phyloP scores from a whole-genome alignment of 2,888 invertebrate species.

The Nomada ruficornis region DNA sequence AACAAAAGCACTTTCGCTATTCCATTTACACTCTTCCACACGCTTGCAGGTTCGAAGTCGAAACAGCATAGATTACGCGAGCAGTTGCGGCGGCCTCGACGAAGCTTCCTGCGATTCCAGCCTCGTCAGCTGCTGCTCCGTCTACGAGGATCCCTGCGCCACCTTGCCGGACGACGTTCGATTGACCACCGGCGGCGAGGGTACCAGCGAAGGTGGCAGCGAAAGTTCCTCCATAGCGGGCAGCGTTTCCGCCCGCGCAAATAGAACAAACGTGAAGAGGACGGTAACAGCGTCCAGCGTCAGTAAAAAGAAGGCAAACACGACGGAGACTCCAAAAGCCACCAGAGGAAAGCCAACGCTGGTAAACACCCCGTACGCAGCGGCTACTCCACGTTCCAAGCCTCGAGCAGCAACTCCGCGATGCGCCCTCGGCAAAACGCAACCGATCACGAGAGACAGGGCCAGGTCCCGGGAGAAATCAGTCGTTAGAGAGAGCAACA shows the following conservation, averaged over 20 bases:
- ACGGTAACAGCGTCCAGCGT: slow-evolving; percentile 73
- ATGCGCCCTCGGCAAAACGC: slow-evolving; percentile 83
- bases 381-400: slow-evolving; percentile 85
- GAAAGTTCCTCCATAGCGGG: slow-evolving; percentile 91
- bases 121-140: slow-evolving; percentile 91
- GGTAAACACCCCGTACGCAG: slow-evolving; percentile 41
- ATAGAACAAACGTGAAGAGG: slow-evolving; percentile 64
- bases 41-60: slow-evolving; percentile 85
- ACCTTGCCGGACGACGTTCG: slow-evolving; percentile 82
- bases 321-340: slow-evolving; percentile 85
- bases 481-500: slow-evolving; percentile 84
- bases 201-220: slow-evolving; percentile 90
- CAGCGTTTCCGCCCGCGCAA: slow-evolving; percentile 77
- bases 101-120: slow-evolving; percentile 91
- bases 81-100: slow-evolving; percentile 87
- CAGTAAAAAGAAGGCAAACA: slow-evolving; percentile 86
- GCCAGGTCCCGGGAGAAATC: slow-evolving; percentile 87
- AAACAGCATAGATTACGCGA: slow-evolving; percentile 88
- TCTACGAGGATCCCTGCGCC: slow-evolving; percentile 87
- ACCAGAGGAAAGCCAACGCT: slow-evolving; percentile 66
- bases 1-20: neutral
- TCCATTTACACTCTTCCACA: neutral
- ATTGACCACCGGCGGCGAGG: slow-evolving; percentile 82
- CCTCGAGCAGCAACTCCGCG: slow-evolving; percentile 84
- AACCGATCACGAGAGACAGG: slow-evolving; percentile 86